Percentiles rank a stretch among this genome's conserved stretches.
Conservation (phyloP, 2,888 invertebrate species). For the Drosophila formosana region DNA sequence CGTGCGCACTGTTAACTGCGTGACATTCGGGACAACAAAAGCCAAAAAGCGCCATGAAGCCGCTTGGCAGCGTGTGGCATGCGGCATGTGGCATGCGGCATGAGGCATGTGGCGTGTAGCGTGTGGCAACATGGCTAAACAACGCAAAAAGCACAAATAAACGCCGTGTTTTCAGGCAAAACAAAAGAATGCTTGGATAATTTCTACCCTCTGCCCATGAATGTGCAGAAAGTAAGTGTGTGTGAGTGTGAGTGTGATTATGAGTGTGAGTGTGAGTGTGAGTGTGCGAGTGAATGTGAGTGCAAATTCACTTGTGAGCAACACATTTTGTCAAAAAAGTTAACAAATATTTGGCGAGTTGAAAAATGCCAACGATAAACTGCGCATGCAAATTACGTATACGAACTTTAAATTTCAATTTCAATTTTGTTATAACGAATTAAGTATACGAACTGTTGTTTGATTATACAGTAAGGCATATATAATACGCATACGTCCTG, state of each 20-base stretch:
- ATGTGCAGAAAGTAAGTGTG: not conserved
- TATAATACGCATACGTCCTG: too few species aligned
- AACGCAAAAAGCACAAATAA: conserved; percentile 52
- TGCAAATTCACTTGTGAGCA: not conserved
- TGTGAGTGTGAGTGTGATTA: conserved; percentile 3
- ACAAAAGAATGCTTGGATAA: conserved; percentile 57
- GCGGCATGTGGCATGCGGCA: conserved; percentile 24
- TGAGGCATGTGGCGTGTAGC: not conserved
- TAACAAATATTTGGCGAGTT: not conserved
- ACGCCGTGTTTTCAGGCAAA: conserved; percentile 48
- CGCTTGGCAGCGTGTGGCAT: conserved; percentile 7
- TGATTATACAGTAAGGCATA: too few species aligned
- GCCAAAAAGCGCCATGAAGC: conserved; percentile 18
- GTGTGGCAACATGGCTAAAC: conserved; percentile 31
- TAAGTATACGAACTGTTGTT: not conserved
- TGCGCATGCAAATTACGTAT: not conserved
- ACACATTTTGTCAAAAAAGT: not conserved
- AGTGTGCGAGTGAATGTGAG: not conserved
- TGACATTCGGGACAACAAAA: conserved; percentile 36
- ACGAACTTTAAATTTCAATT: not conserved
- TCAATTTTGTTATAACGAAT: not conserved
- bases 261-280: not conserved
- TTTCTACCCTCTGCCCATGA: conserved; percentile 37
- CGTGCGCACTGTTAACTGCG: conserved; percentile 32
- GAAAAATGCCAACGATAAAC: not conserved